Base-by-base conservation (phyloP, 1,140 invertebrate species). In the Diachasma alloeum region DNA sequence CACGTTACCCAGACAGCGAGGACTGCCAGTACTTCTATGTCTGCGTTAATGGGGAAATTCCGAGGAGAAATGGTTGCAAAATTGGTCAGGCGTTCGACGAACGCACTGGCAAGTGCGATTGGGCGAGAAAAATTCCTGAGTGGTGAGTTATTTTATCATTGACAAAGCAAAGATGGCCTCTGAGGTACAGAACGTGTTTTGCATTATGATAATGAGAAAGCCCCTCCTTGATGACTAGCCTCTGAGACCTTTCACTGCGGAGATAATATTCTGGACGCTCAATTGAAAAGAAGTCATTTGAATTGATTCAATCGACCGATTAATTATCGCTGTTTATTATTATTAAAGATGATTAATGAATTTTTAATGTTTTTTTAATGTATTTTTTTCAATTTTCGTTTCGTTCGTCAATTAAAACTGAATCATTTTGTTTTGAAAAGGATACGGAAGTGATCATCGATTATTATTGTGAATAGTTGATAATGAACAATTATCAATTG, bases 11-110 rank as follows among this genome's bases (percentile, higher is more conserved):
- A 0, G 95, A 97, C 86, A 93, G 93, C n/a, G 94, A 95, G 48
- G 96, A 98, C 84, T 98, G 96, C 81, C 95, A 97, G 85, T 97
- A 92, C 90, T 97, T 97, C 89, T 97, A 96, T 86, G 96, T 97
- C 0, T 97, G 96, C 86, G 94, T 97, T 67, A 96, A 97, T 82
- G 96, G 95, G 0, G 92, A 95, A 82, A 92, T 93, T 19, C 96
- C 96, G 0, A 91, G 96, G 63, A 91, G 95, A 24, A 95, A 93
- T 76, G 96, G 96, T 0, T 98, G 97, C 89, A 96, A 95, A 85
- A 90, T 95, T 36, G 96, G 96, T n/a, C 95, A 96, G 84, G 97
- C 96, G 9, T 98, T 97, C 88, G 96, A 97, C 83, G 96, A 97
- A 48, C 91, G 91, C 4, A 93, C 91, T 56, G 94, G 95, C 79